A percentile compares a stretch with the other conserved stretches of the same genome.
These are phyloP conservation scores for Drosophila ananassae DNA, from an alignment of 1,140 invertebrate species.

Conservation along the genomic window DNA sequence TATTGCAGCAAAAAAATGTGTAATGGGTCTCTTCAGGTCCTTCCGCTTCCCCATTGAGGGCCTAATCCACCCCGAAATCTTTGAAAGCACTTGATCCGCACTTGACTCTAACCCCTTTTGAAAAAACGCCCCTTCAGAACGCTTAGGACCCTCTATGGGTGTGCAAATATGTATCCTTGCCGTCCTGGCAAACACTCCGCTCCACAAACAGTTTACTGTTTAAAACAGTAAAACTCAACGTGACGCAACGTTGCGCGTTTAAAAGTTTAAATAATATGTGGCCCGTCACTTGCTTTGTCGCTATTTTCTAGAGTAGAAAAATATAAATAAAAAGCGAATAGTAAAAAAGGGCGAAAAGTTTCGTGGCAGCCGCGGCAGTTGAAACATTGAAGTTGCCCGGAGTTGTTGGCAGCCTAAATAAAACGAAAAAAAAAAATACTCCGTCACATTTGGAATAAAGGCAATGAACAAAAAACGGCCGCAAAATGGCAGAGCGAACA, in stretches of 20 bases:
- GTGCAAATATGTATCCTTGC: slow-evolving; percentile 2
- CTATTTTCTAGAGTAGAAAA: slow-evolving; percentile 3
- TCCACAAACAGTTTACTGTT: slow-evolving; percentile 63
- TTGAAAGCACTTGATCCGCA: slow-evolving; percentile 8
- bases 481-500: slow-evolving; percentile 26
- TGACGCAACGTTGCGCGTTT: slow-evolving; percentile 76
- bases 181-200: slow-evolving; percentile 7
- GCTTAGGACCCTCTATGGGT: background rate
- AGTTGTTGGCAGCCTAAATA: slow-evolving; percentile 32
- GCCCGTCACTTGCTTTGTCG: slow-evolving; percentile 57
- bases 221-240: slow-evolving; percentile 65
- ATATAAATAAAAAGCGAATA: slow-evolving; percentile 1
- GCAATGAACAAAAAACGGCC: slow-evolving; percentile 61
- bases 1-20: background rate
- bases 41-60: slow-evolving; percentile 16
- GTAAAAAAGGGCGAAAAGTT: slow-evolving; percentile 15
- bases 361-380: slow-evolving; percentile 21
- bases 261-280: slow-evolving; percentile 82
- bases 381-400: slow-evolving; percentile 45
- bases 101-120: slow-evolving; percentile 17
- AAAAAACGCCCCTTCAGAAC: slow-evolving; percentile 3
- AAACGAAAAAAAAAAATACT: slow-evolving; percentile 33
- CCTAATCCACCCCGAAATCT: slow-evolving; percentile 33
- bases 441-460: slow-evolving; percentile 45
- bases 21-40: background rate